Evolutionary conservation across 2,888 invertebrate genomes (phyloP), one percentile per base, ranked within the genome.

Genomic region (Ptycholaimellus sp.): DNA sequence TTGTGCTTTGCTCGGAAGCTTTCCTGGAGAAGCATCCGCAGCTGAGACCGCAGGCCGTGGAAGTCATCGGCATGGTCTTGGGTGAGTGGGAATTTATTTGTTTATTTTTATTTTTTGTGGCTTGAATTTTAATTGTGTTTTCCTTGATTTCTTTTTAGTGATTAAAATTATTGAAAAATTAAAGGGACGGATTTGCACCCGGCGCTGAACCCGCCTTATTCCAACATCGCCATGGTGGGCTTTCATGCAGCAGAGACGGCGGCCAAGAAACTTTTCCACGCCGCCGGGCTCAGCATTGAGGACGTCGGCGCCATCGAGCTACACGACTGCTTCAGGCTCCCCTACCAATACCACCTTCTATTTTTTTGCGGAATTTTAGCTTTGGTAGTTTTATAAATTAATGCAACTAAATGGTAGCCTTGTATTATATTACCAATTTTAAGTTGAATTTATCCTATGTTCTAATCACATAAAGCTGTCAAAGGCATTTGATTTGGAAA

Each of bases 321-420:
- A 20, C 96, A 96, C 52, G 96, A 96, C 59, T 96, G 96, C 60
- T 96, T 96, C 61, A 83, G 90, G 5, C 75, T n/a, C n/a, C n/a
- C n/a, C n/a, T n/a, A n/a, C n/a, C n/a, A n/a, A n/a, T n/a, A n/a
- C n/a, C n/a, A n/a, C n/a, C n/a, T n/a, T n/a, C n/a, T n/a, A n/a
- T n/a, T n/a, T n/a, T n/a, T n/a, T n/a, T n/a, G n/a, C n/a, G n/a
- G n/a, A n/a, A n/a, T n/a, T n/a, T n/a, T n/a, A n/a, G n/a, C n/a
- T n/a, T n/a, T n/a, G n/a, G n/a, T n/a, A n/a, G n/a, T n/a, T n/a
- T n/a, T n/a, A n/a, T n/a, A n/a, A n/a, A n/a, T n/a, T n/a, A n/a
- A n/a, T n/a, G n/a, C n/a, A n/a, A n/a, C n/a, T n/a, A n/a, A n/a
- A n/a, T n/a, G n/a, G n/a, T n/a, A n/a, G n/a, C n/a, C n/a, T n/a